Percentiles rank a stretch among this genome's conserved stretches.
These are phyloP conservation scores for Galerucella nymphaeae DNA, from an alignment of 2,888 invertebrate species.

Conservation along the genomic window DNA sequence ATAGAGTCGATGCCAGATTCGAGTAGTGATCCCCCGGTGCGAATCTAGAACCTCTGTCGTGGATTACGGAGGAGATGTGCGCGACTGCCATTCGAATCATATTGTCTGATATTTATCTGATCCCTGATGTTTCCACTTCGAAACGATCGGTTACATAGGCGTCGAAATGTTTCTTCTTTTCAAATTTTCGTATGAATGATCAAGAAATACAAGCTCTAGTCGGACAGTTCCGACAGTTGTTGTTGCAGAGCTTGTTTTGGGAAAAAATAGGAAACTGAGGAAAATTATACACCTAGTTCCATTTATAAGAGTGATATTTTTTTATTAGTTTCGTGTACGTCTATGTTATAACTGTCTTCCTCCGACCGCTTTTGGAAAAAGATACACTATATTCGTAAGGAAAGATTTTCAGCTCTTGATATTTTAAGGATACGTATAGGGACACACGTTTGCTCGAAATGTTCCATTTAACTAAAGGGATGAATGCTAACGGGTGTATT, in stretches of 20 bases:
- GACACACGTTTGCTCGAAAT: constrained; percentile 18
- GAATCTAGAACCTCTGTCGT: constrained; percentile 59
- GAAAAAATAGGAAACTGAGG: too few relatives aligned
- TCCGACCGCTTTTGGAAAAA: constrained; percentile 7
- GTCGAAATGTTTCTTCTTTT: background rate
- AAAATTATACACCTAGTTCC: too few relatives aligned
- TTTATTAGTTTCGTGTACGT: background rate
- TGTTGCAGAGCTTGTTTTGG: too few relatives aligned
- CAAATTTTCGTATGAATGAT: too few relatives aligned
- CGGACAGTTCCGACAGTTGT: too few relatives aligned
- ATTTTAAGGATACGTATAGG: constrained; percentile 2
- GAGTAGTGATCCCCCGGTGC: constrained; percentile 54
- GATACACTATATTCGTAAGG: constrained; percentile 10
- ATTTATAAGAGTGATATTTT: background rate
- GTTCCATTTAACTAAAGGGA: constrained; percentile 43
- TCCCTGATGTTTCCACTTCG: constrained; percentile 55
- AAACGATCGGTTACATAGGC: constrained; percentile 24
- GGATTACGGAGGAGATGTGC: constrained; percentile 59
- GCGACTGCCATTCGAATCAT: constrained; percentile 61
- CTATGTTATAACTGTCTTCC: constrained; percentile 11
- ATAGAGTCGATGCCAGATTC: constrained; percentile 54
- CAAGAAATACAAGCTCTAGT: too few relatives aligned
- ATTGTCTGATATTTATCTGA: constrained; percentile 62
- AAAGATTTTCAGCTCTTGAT: constrained; percentile 7
- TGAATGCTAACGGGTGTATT: constrained; percentile 60